Percentiles rank a stretch among this genome's conserved stretches.
These are phyloP conservation scores for Kryptolebias ocellatus DNA, from an alignment of 2,797 vertebrate genomes.

Conservation along the genomic window DNA sequence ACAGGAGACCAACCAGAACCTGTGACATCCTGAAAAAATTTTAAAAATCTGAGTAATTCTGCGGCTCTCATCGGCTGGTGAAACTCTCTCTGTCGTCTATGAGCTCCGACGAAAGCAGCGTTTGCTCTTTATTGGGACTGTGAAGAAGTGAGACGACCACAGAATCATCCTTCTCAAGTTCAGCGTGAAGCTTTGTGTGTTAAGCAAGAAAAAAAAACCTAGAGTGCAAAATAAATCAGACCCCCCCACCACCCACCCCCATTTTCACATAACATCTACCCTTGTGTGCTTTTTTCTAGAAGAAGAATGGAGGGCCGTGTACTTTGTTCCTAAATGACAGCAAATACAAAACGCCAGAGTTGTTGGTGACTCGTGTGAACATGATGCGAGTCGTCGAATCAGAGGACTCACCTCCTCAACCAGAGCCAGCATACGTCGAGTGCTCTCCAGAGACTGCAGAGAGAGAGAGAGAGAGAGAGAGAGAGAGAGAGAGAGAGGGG, in stretches of 20 bases:
- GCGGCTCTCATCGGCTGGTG: background rate
- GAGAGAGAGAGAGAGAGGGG: constrained; percentile 20
- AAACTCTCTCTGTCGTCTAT: too few species aligned
- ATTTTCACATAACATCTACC: too few species aligned
- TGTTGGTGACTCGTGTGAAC: background rate
- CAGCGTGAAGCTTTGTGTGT: background rate
- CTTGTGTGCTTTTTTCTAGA: too few species aligned
- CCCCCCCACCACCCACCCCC: too few species aligned
- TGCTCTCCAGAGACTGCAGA: constrained; percentile 95
- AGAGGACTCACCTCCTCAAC: constrained; percentile 88
- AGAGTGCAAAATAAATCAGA: too few species aligned
- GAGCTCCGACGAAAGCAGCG: background rate
- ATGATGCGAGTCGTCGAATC: constrained; percentile 18
- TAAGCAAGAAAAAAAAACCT: too few species aligned
- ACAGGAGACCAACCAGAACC: background rate
- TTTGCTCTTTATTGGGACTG: background rate
- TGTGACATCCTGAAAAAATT: background rate
- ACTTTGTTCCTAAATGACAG: constrained; percentile 3
- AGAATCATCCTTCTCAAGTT: background rate
- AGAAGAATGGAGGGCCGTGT: too few species aligned
- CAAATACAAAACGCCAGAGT: constrained; percentile 3
- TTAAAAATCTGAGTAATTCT: background rate
- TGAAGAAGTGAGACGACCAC: background rate
- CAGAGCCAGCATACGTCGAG: constrained; percentile 97
- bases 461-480: too few species aligned